Conservation (phyloP, 2,797 vertebrate species). For the Synaphobranchus kaupii region DNA sequence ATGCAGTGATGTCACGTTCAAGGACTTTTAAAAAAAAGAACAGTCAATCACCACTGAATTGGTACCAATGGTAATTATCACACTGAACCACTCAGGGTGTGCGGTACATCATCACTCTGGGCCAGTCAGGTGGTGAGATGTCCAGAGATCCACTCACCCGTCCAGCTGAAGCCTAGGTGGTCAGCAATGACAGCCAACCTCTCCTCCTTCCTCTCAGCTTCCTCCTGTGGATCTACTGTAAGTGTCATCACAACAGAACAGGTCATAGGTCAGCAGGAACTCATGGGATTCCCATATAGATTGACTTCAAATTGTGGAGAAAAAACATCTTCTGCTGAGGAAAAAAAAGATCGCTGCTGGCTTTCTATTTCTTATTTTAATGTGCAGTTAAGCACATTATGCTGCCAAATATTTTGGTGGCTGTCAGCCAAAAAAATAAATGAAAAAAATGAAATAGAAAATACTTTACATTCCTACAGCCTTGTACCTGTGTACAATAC, state of each 20-base stretch:
- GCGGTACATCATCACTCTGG: neutral
- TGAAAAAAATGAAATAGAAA: neutral
- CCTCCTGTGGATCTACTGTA: constrained; percentile 88
- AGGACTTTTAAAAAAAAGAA: neutral
- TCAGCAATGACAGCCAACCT: constrained; percentile 90
- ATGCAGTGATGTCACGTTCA: neutral
- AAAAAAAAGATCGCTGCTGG: constrained; percentile 58
- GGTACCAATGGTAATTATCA: neutral
- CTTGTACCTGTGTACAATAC: neutral
- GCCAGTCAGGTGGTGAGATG: neutral
- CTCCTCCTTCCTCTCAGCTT: constrained; percentile 86
- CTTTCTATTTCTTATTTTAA: constrained; percentile 57
- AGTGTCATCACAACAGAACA: constrained; percentile 76
- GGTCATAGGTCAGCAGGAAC: constrained; percentile 57
- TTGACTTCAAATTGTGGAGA: constrained; percentile 46
- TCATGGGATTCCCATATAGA: constrained; percentile 40
- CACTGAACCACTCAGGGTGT: neutral
- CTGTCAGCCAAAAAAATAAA: constrained; percentile 22
- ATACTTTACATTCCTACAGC: neutral
- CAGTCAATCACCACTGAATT: neutral
- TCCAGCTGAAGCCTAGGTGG: constrained; percentile 99
- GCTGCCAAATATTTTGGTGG: constrained; percentile 14
- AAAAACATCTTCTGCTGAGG: constrained; percentile 17
- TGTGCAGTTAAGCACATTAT: constrained; percentile 24
- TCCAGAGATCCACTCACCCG: constrained; percentile 72